Evolutionary conservation across 2,113 vertebrate genomes (phyloP), one percentile per base, ranked within the genome.

Genomic region (Odobenus rosmarus): DNA sequence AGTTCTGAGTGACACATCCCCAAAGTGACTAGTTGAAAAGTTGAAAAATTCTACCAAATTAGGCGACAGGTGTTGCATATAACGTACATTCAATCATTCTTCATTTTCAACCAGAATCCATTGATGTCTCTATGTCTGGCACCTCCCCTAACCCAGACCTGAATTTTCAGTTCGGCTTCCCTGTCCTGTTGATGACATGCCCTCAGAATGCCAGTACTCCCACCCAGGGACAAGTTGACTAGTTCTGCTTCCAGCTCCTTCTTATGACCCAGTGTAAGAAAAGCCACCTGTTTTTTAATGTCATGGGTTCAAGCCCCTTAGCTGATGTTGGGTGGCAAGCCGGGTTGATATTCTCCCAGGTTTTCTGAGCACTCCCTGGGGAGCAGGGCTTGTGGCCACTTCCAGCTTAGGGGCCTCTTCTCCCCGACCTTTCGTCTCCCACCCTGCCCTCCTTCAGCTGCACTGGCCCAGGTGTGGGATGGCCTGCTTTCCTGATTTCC

Each of bases 131-230:
- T 46, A 0, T 28, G 7, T 21, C 23, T 3, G 31, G 28, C 59
- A 16, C 26, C 28, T 13, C 10, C 31, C 39, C 23, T 6, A 5
- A 0, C 76, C 57, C n/a, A 39, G 55, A 7, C 79, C 72, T 4
- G 31, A 19, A 9, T 31, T 24, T 90, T 55, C 0, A 21, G 28
- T 13, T n/a, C 64, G 28, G 26, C 7, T n/a, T 12, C 72, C 33
- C 42, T 4, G 62, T 49, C 28, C 1, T 1, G 1, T 14, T 21
- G 49, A 21, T 14, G 33, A 28, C 0, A 0, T 1, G 1, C 2
- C 23, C 55, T 16, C 57, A 36, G 8, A 23, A 82, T 26, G 3
- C 64, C 51, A 21, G 23, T 13, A 36, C 2, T 19, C 55, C 19
- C 21, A 8, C 26, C 18, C 7, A 5, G 24, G 8, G 14, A 46